phyloP scores from a whole-genome alignment of 2,797 vertebrate genomes.

The Dendrocincla fuliginosa region DNA sequence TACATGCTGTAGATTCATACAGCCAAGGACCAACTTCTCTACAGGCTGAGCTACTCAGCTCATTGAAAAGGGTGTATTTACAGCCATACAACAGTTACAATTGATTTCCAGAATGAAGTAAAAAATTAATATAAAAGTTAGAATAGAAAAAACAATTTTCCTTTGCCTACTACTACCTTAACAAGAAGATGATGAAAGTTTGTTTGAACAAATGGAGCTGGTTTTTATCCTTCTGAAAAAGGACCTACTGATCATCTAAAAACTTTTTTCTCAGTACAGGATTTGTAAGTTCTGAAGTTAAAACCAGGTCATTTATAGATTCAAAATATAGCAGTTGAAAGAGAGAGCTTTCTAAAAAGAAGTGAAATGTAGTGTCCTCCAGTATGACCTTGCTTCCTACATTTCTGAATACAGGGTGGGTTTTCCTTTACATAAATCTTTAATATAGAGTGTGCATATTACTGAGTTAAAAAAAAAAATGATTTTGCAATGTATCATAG shows the following conservation, averaged over 20 bases:
- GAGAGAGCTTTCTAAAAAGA: neutral
- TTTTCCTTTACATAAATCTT: neutral
- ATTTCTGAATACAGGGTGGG: neutral
- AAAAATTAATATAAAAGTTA: neutral
- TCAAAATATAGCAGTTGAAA: neutral
- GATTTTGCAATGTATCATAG: neutral
- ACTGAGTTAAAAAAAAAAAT: neutral
- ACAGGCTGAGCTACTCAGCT: neutral
- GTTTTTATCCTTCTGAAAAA: neutral
- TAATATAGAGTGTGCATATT: rapidly evolving
- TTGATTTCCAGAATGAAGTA: neutral
- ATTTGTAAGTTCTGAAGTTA: neutral
- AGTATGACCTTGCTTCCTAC: neutral
- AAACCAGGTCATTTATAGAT: neutral
- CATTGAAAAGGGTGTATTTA: neutral
- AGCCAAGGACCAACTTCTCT: neutral
- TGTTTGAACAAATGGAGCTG: neutral
- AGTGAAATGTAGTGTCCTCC: neutral
- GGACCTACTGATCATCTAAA: neutral
- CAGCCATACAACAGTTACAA: neutral
- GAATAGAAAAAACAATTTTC: neutral
- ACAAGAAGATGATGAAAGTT: neutral
- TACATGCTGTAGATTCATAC: rapidly evolving
- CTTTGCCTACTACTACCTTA: neutral
- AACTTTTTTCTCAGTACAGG: neutral